Conservation (phyloP, 35 echinoderm and acorn worm species). For the Amphiura filiformis region DNA sequence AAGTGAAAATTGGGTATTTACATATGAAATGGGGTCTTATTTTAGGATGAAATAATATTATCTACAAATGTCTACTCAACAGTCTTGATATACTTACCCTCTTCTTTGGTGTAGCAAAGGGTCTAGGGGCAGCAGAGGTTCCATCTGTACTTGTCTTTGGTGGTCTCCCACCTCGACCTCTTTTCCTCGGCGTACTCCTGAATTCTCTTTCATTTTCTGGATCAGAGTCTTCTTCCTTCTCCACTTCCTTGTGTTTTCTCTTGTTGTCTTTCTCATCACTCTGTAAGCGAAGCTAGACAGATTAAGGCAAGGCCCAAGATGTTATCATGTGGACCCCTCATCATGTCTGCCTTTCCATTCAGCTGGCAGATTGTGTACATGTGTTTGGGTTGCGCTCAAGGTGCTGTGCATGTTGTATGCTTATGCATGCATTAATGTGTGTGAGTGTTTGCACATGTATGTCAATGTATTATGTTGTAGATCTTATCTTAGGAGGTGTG, state of each 20-base stretch:
- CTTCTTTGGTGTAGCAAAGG: slow-evolving; percentile 44
- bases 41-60: too few relatives aligned
- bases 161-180: not conserved
- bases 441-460: too few relatives aligned
- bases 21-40: too few relatives aligned
- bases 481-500: too few relatives aligned
- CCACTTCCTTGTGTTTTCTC: not conserved
- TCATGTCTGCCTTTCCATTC: too few relatives aligned
- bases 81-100: too few relatives aligned
- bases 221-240: not conserved
- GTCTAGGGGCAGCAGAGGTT: not conserved
- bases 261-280: not conserved
- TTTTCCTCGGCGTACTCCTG: slow-evolving; percentile 7
- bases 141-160: slow-evolving; percentile 11
- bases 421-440: too few relatives aligned
- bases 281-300: not conserved
- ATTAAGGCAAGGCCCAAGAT: not conserved
- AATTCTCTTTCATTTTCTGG: not conserved
- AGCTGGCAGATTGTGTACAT: not conserved
- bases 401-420: too few relatives aligned
- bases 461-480: too few relatives aligned
- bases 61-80: too few relatives aligned
- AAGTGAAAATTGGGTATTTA: too few relatives aligned
- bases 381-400: not conserved
- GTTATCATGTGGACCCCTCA: not conserved